Evolutionary conservation across 2,797 vertebrate genomes (phyloP), one percentile per base, ranked within the genome.

Genomic region (Enoplosus armatus): DNA sequence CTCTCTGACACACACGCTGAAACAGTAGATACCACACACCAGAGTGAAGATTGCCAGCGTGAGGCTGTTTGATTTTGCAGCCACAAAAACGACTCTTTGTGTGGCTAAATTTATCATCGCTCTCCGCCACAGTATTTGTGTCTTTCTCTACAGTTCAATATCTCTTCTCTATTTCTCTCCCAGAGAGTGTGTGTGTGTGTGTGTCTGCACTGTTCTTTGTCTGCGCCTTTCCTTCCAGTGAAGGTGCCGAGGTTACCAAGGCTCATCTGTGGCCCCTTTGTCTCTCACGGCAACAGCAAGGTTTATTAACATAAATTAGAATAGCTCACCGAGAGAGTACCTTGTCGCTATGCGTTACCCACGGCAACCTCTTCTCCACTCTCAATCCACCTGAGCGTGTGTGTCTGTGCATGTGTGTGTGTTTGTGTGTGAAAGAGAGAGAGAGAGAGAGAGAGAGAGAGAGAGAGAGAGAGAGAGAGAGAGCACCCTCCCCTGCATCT

Each of bases 241-340:
- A 89, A 91, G 88, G 94, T 92, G 91, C 84, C 66, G 91, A 92
- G 93, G 92, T 95, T 93, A 95, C 92, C 87, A 75, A 92, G 91
- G 88, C 94, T 93, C 92, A 93, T 93, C 92, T 93, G 92, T 90
- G 93, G 91, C 92, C 94, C 87, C 92, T 95, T 95, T 95, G 93
- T 95, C 92, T 95, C 94, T 94, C 90, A 86, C 88, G 56, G 93
- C 92, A 94, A 93, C 85, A 75, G 90, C 92, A 80, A 93, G 92
- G 90, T 94, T 95, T 93, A 96, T 96, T 95, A 95, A 93, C 94
- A 96, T 96, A 95, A 94, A 96, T 96, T 95, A 94, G 94, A 95
- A 95, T 96, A 94, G 93, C 90, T 93, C 93, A 87, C 90, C 72
- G 86, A 93, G 93, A 94, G 93, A 95, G 89, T 91, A 91, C 92